Base-by-base conservation (phyloP, 2,888 invertebrate genomes). In the Hermaeophaga mercurialis region DNA sequence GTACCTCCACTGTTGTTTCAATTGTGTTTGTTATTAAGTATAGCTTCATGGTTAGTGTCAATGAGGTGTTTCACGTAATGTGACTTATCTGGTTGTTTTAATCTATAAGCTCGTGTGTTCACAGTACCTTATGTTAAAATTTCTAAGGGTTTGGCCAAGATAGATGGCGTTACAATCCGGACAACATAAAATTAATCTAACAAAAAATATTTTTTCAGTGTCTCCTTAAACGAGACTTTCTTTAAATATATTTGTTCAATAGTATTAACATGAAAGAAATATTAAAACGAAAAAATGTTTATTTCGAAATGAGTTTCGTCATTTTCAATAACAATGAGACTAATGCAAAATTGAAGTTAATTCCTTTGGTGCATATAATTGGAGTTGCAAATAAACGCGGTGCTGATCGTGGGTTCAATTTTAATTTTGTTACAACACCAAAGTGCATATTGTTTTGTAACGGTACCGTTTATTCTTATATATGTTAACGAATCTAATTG, bases 401-500 rank as follows among this genome's bases (percentile, higher is more conserved):
- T 38, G 11, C 24, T 24, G 28, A 11, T 43, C 31, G 50, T 50
- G 33, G 50, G 50, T 41, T 18, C 31, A 18, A 19, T 39, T 50
- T 41, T 50, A 50, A 49, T 49, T 39, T 41, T 8, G 19, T 50
- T 50, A 28, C 49, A 31, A 50, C 39, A 50, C 49, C 38, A 26
- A 49, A 50, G 28, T 14, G 49, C 24, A 41, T 19, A 36, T 38
- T 38, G 38, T 38, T 48, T 48, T 28, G 48, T 48, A 48, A 48
- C 34, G 17, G 11, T 14, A 36, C 34, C 36, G 33, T 33, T 19
- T 46, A n/a, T 46, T 19, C 14, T 46, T 46, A 38, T 28, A 24
- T 48, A 48, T 48, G 26, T 15, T 38, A 22, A 47, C 22, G 47
- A 36, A 38, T 26, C 36, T 38, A 26, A 48, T 48, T 36, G 26